Evolutionary conservation across 2,888 invertebrate genomes (phyloP).

Genomic region (Mythimna lalbum): DNA sequence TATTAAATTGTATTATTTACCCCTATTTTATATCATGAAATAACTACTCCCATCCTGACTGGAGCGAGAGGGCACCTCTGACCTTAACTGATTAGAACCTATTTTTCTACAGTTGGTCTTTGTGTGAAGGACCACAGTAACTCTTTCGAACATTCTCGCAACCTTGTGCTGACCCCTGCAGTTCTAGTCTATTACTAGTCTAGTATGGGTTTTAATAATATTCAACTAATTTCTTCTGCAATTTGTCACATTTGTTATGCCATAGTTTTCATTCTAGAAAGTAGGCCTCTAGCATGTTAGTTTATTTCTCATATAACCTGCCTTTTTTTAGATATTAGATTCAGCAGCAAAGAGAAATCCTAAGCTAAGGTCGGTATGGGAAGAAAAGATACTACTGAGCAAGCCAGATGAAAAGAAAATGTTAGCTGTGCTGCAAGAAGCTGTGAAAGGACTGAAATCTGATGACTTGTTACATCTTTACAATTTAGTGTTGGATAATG

Average conservation of each 20-base stretch:
- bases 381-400: constrained; percentile 77
- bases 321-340: constrained; percentile 79
- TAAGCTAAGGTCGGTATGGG: constrained; percentile 77
- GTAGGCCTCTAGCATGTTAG: neutral
- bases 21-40: neutral
- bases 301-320: neutral
- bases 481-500: constrained; percentile 80
- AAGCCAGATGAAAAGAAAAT: constrained; percentile 82
- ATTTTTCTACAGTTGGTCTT: too few species aligned
- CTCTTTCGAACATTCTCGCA: too few species aligned
- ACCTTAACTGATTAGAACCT: too few species aligned
- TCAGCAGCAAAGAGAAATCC: constrained; percentile 75
- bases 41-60: neutral
- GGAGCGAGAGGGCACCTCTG: too few species aligned
- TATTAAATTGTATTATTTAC: too few species aligned
- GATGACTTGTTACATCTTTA: constrained; percentile 80
- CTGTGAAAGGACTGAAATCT: constrained; percentile 76
- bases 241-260: neutral
- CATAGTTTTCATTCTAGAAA: neutral
- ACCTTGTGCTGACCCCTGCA: too few species aligned
- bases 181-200: too few species aligned
- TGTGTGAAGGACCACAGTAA: too few species aligned
- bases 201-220: too few species aligned
- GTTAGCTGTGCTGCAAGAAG: constrained; percentile 77
- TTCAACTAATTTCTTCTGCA: neutral